Evolutionary conservation across 2,797 vertebrate species (phyloP).

Genomic region (Macropus fuliginosus): DNA sequence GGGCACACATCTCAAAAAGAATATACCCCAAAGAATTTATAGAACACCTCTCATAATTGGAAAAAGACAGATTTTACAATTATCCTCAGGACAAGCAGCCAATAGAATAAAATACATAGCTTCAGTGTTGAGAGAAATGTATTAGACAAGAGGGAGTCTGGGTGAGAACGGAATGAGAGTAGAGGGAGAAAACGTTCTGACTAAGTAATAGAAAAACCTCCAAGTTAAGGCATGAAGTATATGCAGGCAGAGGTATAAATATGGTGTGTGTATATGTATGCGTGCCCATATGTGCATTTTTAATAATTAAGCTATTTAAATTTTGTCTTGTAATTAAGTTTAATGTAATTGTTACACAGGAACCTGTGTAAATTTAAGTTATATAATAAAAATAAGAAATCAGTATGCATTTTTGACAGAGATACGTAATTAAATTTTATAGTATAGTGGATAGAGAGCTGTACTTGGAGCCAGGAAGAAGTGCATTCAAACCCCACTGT

Average conservation of each 20-base stretch:
- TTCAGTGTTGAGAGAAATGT: constrained; percentile 45
- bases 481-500: not conserved
- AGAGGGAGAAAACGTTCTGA: not conserved
- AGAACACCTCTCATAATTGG: constrained; percentile 67
- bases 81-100: constrained; percentile 54
- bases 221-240: not conserved
- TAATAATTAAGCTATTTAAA: not conserved
- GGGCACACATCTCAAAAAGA: constrained; percentile 56
- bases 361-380: not conserved
- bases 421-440: not conserved
- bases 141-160: not conserved
- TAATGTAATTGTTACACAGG: not conserved
- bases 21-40: constrained; percentile 65
- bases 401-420: not conserved
- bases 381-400: not conserved
- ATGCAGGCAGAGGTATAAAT: not conserved
- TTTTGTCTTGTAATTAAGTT: not conserved
- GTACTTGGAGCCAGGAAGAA: not conserved
- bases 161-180: not conserved
- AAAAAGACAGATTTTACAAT: constrained; percentile 79
- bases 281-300: not conserved
- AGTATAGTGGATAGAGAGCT: not conserved
- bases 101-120: constrained; percentile 55
- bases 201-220: not conserved
- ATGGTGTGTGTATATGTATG: not conserved